Evolutionary conservation across 1,140 invertebrate species (phyloP), one percentile per base, ranked within the genome.

Genomic region (Oncopodura yosiiana): DNA sequence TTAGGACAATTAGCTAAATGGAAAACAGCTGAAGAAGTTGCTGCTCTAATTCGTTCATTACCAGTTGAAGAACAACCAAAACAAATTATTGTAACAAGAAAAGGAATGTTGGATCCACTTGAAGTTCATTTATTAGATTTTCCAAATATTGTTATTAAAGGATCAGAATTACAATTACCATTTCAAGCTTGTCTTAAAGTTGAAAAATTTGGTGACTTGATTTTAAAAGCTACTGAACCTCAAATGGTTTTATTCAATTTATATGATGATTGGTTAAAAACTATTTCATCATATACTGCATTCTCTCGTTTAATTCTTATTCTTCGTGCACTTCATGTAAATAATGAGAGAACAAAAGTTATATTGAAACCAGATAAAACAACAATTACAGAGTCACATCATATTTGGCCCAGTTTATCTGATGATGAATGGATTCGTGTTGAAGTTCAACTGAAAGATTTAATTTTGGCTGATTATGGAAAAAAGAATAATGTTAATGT

Each of bases 401-500:
- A 99, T 70, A 98, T 99, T 70, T 99, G 96, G 96, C 96, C 96
- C 0, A 91, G 92, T 0, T 72, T 99, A 0, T 82, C 83, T 3
- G 94, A 99, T 66, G 94, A 99, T 65, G 94, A 99, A 73, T 99
- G 96, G 96, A 96, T 99, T 63, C 97, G 97, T 70, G 92, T 95
- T 16, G 96, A 99, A 75, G 90, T 97, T 14, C 89, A 95, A 66
- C 74, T 99, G 1, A 99, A 99, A 70, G 95, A 99, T 74, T 78
- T 99, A 5, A 99, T 99, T 68, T 71, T 99, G 16, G 94, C 94
- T 32, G 96, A 99, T 74, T 99, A 99, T 68, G 95, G 95, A 66
- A 99, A 99, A 74, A 99, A 99, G 75, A 99, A 99, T 73, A 99
- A 99, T 67, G 96, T 99, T 0, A 99, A 99, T 70, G 94, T 99